These are phyloP conservation scores for Cryptoprocta ferox DNA, from an alignment of 2,797 vertebrate species.

Conservation along the genomic window DNA sequence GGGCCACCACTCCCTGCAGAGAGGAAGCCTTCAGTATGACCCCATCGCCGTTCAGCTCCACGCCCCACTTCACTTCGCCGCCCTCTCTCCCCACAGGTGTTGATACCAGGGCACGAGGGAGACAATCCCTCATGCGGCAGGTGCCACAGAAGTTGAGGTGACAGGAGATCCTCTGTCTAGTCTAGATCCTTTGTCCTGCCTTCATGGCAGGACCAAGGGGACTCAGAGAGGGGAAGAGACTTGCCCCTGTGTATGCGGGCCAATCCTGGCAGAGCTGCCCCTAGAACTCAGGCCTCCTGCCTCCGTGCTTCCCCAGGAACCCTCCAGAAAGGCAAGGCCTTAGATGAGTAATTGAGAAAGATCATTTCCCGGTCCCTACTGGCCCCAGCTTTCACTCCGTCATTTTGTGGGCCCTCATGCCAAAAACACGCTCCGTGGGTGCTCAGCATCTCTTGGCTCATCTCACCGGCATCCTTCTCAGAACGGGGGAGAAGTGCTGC, in stretches of 20 bases:
- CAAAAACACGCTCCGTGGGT: neutral
- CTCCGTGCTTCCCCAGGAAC: neutral
- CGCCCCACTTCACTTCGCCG: neutral
- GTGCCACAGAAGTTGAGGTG: neutral
- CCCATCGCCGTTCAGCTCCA: accelerated
- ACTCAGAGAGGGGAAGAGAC: neutral
- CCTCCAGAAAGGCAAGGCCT: neutral
- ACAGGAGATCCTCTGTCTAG: neutral
- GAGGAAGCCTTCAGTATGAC: neutral
- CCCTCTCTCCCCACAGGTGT: no score
- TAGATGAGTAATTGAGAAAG: neutral
- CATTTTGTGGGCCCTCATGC: neutral
- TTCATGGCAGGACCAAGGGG: neutral
- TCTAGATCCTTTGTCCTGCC: no score
- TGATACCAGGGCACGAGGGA: neutral
- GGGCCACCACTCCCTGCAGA: accelerated
- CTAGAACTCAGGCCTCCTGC: neutral
- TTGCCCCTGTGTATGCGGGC: neutral
- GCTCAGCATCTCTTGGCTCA: neutral
- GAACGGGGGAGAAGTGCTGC: accelerated
- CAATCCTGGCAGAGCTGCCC: neutral
- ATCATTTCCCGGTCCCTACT: neutral
- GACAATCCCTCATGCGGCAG: neutral
- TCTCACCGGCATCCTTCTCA: neutral
- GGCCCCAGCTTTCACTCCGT: neutral